Evolutionary conservation across 1,140 invertebrate genomes (phyloP), one percentile per base, ranked within the genome.

Genomic region (Aphaenogaster floridana): DNA sequence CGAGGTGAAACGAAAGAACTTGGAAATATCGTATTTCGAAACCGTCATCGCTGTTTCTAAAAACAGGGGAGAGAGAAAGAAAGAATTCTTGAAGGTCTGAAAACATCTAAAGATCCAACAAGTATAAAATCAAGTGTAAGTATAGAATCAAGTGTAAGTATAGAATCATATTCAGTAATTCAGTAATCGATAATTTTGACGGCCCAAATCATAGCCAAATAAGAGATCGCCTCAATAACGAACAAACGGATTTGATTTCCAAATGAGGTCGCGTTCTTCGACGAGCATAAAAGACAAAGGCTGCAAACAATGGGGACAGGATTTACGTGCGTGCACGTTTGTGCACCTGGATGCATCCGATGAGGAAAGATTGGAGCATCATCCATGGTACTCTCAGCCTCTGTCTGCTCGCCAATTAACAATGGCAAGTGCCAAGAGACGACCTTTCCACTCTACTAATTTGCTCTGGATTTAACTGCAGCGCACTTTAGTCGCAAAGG

Each of bases 381-480:
- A 45, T 36, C 52, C 52, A 7, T 0, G 34, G 45, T 17, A 52
- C n/a, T 2, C 52, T 50, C 64, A 54, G 11, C 36, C 71, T 42
- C 63, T 74, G 63, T 45, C 64, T 39, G 59, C 69, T 59, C 64
- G 50, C 89, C 87, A 91, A 91, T 91, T 91, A 91, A 88, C 90
- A 90, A 91, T 91, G 71, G 86, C 86, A 69, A 90, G 88, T 78
- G 54, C 83, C 63, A 64, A 50, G 64, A 78, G 45, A 72, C 64
- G 86, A 79, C 81, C 64, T 66, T 59, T 86, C 42, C 57, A 36
- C 86, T 77, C 79, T 80, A 63, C 80, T 90, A 90, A 90, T 90
- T 90, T 90, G 89, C 88, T 68, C 80, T 50, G 76, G 86, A 90
- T 90, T 90, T 90, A 90, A 90, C 80, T 90, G 80, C 88, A 74